Base-by-base conservation (phyloP, 2,797 vertebrate species). In the Columba guinea region DNA sequence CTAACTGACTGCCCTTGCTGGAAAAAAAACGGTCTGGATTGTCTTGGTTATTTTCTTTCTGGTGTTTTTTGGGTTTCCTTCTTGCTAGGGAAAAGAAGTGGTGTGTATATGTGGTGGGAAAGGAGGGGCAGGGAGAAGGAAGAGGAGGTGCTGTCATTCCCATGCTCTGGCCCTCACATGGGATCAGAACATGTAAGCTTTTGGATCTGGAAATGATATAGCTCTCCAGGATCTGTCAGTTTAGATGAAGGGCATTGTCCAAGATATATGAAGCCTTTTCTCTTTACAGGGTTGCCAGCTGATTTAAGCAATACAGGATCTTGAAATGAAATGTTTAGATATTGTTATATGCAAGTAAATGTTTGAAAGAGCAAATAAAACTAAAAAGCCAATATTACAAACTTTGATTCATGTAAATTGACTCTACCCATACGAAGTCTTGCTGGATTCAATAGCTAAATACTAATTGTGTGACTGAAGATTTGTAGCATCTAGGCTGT, bases 351-450 rank as follows among this genome's bases (percentile, higher is more conserved):
- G 32, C 51, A 78, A 91, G 39, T 52, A 84, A 93, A 37, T 63
- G 27, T 75, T 75, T 68, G 44, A 91, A 81, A 90, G 27, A 84
- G 41, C 34, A 95, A 93, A 95, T 93, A 87, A 94, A 94, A 82
- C 63, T 86, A 69, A 93, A 95, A 96, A 93, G 48, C 65, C 80
- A 90, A 65, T 90, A 90, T 78, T 64, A 55, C 59, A 88, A 94
- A 76, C n/a, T 87, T 92, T 68, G 87, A 91, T 95, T 93, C 46
- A 87, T 90, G 80, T 84, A 88, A 91, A 94, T 93, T 88, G 51
- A 86, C 65, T 88, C 44, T 89, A 46, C 44, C 13, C 69, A 69
- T 67, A 87, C 69, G 48, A 65, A 81, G 7, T 82, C 67, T 86
- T 18, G 12, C 34, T 93, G 52, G 37, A n/a, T 94, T 93, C 90